These are phyloP conservation scores for Eurypyga helias DNA, from an alignment of 2,113 vertebrate species.

Conservation along the genomic window DNA sequence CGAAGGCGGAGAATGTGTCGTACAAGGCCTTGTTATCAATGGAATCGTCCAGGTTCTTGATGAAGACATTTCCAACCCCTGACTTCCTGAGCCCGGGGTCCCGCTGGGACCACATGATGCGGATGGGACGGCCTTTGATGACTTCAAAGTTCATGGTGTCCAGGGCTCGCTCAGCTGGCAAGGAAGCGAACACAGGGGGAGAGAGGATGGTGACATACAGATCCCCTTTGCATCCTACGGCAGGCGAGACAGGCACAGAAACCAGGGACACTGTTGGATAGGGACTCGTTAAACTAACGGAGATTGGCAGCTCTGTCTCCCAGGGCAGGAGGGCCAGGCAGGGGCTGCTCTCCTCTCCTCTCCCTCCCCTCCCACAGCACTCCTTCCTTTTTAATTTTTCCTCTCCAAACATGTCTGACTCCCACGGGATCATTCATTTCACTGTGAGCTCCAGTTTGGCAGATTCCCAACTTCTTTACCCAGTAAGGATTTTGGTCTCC, in stretches of 20 bases:
- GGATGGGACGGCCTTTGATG: conserved; percentile 93
- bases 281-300: not conserved
- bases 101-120: conserved; percentile 99
- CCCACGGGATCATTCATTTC: not conserved
- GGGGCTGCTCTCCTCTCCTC: not conserved
- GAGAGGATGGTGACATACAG: not conserved
- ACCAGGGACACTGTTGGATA: not conserved
- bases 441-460: not conserved
- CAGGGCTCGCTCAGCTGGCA: conserved; percentile 93
- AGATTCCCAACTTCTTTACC: not conserved
- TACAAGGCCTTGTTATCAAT: conserved; percentile 98
- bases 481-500: not conserved
- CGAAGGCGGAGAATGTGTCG: conserved; percentile 96
- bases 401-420: not conserved
- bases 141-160: conserved; percentile 99
- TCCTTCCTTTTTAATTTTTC: not conserved
- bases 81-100: conserved; percentile 95
- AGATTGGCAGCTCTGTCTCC: not conserved
- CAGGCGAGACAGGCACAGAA: not conserved
- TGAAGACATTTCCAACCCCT: conserved; percentile 95
- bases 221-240: not conserved
- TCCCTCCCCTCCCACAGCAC: not conserved
- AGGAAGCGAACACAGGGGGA: not conserved
- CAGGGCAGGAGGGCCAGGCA: not conserved
- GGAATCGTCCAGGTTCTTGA: conserved; percentile 98